Conservation (phyloP, 2,113 vertebrate genomes). For the Sorex fumeus region DNA sequence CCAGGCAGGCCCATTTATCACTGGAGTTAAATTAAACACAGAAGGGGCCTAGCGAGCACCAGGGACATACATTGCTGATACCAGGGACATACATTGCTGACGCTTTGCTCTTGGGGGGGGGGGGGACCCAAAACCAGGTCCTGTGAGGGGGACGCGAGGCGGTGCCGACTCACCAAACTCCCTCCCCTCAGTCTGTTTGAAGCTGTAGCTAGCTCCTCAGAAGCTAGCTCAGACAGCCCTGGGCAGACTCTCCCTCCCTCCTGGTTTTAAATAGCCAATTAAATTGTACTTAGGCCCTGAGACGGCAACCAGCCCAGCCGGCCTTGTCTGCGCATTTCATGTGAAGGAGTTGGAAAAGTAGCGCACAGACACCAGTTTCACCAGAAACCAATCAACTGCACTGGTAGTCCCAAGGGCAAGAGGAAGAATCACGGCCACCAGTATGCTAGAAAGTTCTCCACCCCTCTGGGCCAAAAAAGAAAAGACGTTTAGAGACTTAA, state of each 20-base stretch:
- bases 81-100: conserved; percentile 49
- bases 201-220: background rate
- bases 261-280: conserved; percentile 47
- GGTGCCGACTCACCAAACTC: background rate
- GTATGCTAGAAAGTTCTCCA: no score
- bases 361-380: background rate
- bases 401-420: no score
- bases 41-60: background rate
- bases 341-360: background rate
- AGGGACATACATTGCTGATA: conserved; percentile 47
- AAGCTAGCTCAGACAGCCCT: background rate
- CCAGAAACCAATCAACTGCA: no score
- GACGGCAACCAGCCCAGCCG: no score
- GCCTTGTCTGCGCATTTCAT: background rate
- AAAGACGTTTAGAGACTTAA: no score
- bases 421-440: no score
- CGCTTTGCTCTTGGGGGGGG: conserved; percentile 50
- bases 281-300: background rate
- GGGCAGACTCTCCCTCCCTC: background rate
- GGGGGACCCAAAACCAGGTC: conserved; percentile 73
- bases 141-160: conserved; percentile 55
- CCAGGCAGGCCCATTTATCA: conserved; percentile 75
- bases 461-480: no score
- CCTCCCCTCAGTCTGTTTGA: background rate
- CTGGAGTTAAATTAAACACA: conserved; percentile 74